Conservation (phyloP, 2,888 invertebrate species). For the Drosophila buzzatii region DNA sequence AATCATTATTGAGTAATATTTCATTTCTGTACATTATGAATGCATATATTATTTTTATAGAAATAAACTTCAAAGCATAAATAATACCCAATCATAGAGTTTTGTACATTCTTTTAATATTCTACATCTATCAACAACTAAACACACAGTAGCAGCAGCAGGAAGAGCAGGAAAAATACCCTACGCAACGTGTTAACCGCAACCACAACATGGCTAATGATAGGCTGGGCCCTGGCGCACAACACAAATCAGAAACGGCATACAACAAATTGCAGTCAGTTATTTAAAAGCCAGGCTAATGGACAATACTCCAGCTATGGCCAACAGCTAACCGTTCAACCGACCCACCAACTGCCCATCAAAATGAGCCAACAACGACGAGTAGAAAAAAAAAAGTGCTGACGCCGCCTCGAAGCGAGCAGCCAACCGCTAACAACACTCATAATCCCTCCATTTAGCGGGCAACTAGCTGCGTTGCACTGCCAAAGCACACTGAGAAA, state of each 20-base stretch:
- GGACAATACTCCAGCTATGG: constrained; percentile 10
- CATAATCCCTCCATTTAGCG: constrained; percentile 78
- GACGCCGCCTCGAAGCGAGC: constrained; percentile 12
- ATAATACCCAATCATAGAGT: neutral
- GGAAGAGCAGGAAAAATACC: neutral
- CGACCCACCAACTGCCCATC: constrained; percentile 25
- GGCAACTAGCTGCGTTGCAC: constrained; percentile 44
- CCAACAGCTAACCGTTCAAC: neutral
- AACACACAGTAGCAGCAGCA: neutral
- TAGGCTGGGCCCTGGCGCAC: constrained; percentile 10
- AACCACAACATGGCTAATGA: constrained; percentile 35
- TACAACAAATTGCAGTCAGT: constrained; percentile 59
- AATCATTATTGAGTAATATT: neutral
- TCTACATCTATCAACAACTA: neutral
- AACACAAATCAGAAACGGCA: constrained; percentile 34
- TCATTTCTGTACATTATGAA: neutral
- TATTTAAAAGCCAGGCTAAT: constrained; percentile 52
- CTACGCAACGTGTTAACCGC: constrained; percentile 33
- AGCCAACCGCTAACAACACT: constrained; percentile 71
- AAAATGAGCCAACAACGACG: constrained; percentile 41
- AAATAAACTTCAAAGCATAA: neutral
- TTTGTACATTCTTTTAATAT: neutral
- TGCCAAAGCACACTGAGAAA: constrained; percentile 28
- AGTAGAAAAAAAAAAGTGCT: constrained; percentile 6
- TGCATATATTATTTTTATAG: neutral